phyloP scores from a whole-genome alignment of 2,888 invertebrate species.

The Drosophila picticornis region DNA sequence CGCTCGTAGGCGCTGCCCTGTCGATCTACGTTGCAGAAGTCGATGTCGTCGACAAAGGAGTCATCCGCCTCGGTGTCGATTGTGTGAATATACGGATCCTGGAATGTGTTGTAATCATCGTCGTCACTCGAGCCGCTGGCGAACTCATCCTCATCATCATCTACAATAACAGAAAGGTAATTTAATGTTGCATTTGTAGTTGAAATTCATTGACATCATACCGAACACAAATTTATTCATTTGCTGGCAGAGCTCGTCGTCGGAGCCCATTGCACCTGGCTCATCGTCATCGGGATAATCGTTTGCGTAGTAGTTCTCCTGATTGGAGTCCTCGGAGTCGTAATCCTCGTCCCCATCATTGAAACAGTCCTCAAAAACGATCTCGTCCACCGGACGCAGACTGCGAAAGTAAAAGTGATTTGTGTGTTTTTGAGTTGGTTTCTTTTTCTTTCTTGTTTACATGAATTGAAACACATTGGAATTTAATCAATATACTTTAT shows the following conservation, averaged over 20 bases:
- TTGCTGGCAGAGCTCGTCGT: slow-evolving; percentile 87
- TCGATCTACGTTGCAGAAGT: slow-evolving; percentile 86
- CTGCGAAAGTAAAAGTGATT: slow-evolving; percentile 55
- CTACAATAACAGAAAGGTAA: slow-evolving; percentile 20
- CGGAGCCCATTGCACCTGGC: slow-evolving; percentile 86
- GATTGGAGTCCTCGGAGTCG: slow-evolving; percentile 91
- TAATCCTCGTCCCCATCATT: slow-evolving; percentile 85
- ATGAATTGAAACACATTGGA: slow-evolving; percentile 30
- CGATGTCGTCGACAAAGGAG: slow-evolving; percentile 84
- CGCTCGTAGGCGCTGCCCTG: slow-evolving; percentile 89
- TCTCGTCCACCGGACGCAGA: slow-evolving; percentile 79
- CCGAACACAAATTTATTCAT: slow-evolving; percentile 86
- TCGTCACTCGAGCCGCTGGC: slow-evolving; percentile 73
- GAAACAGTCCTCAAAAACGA: slow-evolving; percentile 82
- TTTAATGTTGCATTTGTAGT: neutral
- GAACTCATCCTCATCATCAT: slow-evolving; percentile 70
- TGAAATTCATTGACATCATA: slow-evolving; percentile 36
- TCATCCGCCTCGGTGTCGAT: slow-evolving; percentile 82
- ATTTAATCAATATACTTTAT: slow-evolving; percentile 19
- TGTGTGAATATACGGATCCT: slow-evolving; percentile 84
- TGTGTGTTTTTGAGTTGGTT: slow-evolving; percentile 1
- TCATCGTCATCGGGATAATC: slow-evolving; percentile 91
- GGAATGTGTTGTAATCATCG: slow-evolving; percentile 69
- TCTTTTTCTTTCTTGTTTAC: neutral
- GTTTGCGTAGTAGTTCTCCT: slow-evolving; percentile 91